Conservation (phyloP, 2,113 vertebrate genomes). For the Microtus pennsylvanicus region DNA sequence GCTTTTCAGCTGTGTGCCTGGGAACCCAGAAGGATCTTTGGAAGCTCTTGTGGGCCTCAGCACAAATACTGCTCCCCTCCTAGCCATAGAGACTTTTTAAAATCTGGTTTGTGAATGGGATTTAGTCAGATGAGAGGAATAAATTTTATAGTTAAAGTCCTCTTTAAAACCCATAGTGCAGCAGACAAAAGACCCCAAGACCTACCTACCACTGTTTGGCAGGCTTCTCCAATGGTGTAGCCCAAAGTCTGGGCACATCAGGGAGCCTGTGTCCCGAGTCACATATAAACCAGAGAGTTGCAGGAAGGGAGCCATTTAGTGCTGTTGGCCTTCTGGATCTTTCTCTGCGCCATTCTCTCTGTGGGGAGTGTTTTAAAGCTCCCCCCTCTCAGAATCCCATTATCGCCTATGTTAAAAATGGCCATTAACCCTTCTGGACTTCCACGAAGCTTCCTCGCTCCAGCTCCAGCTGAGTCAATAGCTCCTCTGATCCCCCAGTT, state of each 20-base stretch:
- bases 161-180: not conserved
- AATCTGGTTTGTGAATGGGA: not conserved
- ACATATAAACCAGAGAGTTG: rapidly evolving
- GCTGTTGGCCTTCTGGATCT: not conserved
- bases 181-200: not conserved
- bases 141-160: not conserved
- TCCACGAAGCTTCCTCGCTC: not conserved
- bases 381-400: too few relatives aligned
- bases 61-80: not conserved
- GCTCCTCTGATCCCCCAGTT: not conserved
- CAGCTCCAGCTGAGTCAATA: not conserved
- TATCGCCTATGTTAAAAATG: not conserved
- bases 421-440: not conserved
- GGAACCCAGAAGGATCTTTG: not conserved
- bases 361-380: not conserved
- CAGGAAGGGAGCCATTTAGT: not conserved
- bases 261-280: not conserved
- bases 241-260: not conserved
- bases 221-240: not conserved
- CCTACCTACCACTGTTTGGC: not conserved
- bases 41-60: not conserved
- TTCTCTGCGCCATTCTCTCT: not conserved
- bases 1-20: not conserved
- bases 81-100: not conserved
- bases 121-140: not conserved